These are phyloP conservation scores for Cheilosia vulpina DNA, from an alignment of 2,888 invertebrate species.

Conservation along the genomic window DNA sequence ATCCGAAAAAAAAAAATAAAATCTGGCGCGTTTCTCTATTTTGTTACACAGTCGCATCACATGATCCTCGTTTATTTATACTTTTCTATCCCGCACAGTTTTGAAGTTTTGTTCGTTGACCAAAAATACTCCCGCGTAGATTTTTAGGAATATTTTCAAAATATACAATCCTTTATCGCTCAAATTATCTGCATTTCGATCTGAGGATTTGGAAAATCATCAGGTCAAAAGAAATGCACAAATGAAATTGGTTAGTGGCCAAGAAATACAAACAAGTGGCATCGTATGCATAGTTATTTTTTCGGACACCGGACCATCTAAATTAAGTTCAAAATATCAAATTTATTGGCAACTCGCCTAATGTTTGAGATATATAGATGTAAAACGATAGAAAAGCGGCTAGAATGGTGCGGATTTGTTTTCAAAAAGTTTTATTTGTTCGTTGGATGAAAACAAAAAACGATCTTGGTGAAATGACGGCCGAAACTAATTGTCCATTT, in stretches of 20 bases:
- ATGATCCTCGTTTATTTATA: conserved; percentile 68
- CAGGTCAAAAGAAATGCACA: conserved; percentile 19
- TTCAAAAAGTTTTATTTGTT: conserved; percentile 21
- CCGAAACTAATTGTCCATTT: conserved; percentile 54
- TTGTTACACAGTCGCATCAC: conserved; percentile 54
- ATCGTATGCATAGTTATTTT: not conserved
- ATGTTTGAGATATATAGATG: conserved; percentile 44
- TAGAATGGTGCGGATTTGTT: conserved; percentile 17
- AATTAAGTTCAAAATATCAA: conserved; percentile 59
- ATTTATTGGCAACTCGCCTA: conserved; percentile 60
- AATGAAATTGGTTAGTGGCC: conserved; percentile 53
- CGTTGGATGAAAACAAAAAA: not conserved
- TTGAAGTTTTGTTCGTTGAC: conserved; percentile 1
- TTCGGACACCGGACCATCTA: conserved; percentile 49
- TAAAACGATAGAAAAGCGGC: conserved; percentile 18
- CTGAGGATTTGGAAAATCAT: conserved; percentile 32
- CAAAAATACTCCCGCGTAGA: conserved; percentile 24
- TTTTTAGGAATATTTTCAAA: conserved; percentile 12
- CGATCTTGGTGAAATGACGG: not conserved
- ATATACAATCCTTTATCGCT: conserved; percentile 41
- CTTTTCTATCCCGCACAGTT: conserved; percentile 54
- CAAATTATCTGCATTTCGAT: conserved; percentile 57
- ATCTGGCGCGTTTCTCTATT: not conserved
- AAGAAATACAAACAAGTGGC: conserved; percentile 68
- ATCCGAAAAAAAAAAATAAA: not conserved